Conservation (phyloP, 2,888 invertebrate species). For the Drepana falcataria region DNA sequence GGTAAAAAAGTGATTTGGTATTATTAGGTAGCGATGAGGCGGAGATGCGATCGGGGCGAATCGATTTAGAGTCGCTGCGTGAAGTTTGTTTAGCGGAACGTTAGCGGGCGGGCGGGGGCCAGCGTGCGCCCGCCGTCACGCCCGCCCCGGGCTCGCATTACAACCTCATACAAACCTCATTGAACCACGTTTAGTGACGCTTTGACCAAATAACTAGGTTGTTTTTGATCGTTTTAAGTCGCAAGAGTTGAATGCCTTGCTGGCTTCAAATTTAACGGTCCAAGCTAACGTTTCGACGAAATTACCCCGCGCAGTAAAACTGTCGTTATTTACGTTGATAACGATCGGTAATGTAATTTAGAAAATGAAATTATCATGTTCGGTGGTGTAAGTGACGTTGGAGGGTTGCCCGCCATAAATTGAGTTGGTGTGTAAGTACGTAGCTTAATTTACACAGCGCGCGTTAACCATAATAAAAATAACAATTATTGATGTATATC, state of each 20-base stretch:
- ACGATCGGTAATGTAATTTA: slow-evolving; percentile 52
- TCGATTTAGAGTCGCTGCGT: slow-evolving; percentile 70
- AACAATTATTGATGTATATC: slow-evolving; percentile 57
- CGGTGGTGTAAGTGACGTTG: slow-evolving; percentile 37
- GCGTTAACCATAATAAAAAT: slow-evolving; percentile 55
- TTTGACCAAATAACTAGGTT: slow-evolving; percentile 45
- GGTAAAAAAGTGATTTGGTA: slow-evolving; percentile 67
- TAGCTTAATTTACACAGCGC: slow-evolving; percentile 43
- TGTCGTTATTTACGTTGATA: slow-evolving; percentile 37
- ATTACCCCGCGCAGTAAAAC: slow-evolving; percentile 19
- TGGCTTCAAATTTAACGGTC: slow-evolving; percentile 39
- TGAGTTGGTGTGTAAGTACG: slow-evolving; percentile 39
- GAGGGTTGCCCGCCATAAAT: slow-evolving; percentile 42
- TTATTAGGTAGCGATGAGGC: slow-evolving; percentile 58
- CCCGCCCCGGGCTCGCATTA: slow-evolving; percentile 33
- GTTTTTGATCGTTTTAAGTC: slow-evolving; percentile 26
- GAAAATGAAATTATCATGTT: slow-evolving; percentile 61
- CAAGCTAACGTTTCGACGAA: slow-evolving; percentile 20
- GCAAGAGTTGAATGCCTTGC: slow-evolving; percentile 27
- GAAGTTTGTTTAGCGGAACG: slow-evolving; percentile 76
- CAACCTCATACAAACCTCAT: slow-evolving; percentile 34
- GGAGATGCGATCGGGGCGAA: slow-evolving; percentile 66
- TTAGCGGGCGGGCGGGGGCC: slow-evolving; percentile 34
- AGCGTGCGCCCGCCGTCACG: slow-evolving; percentile 51
- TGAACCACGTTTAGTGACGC: slow-evolving; percentile 50